Evolutionary conservation across 2,113 vertebrate species (phyloP).

Genomic region (Pleuronectes platessa): DNA sequence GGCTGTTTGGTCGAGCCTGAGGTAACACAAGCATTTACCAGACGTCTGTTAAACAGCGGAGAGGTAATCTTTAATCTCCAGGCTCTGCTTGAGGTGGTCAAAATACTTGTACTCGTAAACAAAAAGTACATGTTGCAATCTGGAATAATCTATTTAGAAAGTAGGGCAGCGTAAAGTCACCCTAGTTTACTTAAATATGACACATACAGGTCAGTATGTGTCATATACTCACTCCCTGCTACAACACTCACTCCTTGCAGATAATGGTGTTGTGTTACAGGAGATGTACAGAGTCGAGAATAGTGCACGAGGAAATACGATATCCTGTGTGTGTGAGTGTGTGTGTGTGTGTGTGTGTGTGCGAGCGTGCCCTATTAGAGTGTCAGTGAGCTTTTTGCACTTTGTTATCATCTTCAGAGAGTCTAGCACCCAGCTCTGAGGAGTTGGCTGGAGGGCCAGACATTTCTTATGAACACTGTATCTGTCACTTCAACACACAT

Average conservation of each 20-base stretch:
- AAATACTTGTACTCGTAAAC: neutral
- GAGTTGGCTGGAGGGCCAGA: conserved; percentile 17
- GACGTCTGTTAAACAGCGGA: neutral
- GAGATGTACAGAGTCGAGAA: conserved; percentile 18
- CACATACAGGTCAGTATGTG: conserved; percentile 15
- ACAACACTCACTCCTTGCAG: conserved; percentile 2
- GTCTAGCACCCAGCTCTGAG: too few species aligned
- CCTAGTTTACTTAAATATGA: conserved; percentile 10
- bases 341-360: conserved; percentile 2
- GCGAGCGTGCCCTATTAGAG: neutral
- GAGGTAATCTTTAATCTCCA: conserved; percentile 1
- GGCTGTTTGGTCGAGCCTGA: neutral
- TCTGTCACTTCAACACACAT: conserved; percentile 33
- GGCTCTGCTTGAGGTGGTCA: neutral
- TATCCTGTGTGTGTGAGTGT: conserved; percentile 16
- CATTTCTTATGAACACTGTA: neutral
- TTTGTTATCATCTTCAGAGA: conserved; percentile 12
- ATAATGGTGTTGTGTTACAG: conserved; percentile 54
- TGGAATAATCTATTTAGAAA: conserved; percentile 20
- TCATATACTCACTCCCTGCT: conserved; percentile 3
- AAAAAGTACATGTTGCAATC: conserved; percentile 2
- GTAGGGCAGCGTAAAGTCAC: conserved; percentile 33
- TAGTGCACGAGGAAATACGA: conserved; percentile 47
- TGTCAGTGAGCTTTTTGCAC: neutral
- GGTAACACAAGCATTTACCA: conserved; percentile 7